A percentile compares a stretch with the other conserved stretches of the same genome.
Conservation (phyloP, 1,140 invertebrate species). For the Psilanteris sp. region DNA sequence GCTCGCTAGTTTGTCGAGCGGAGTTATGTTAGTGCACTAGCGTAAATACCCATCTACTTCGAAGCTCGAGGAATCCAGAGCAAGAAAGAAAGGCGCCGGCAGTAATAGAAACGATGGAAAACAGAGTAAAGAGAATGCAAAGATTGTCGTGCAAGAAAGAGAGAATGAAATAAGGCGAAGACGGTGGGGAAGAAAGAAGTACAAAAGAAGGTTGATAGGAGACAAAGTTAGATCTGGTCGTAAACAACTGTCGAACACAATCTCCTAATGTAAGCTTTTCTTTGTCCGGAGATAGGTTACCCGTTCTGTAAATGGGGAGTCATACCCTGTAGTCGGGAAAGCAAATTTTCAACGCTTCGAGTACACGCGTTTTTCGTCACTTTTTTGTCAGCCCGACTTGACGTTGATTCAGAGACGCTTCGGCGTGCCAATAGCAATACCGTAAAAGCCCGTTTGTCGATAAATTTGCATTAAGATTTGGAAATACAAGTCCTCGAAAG, state of each 20-base stretch:
- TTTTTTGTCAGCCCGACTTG: conserved; percentile 21
- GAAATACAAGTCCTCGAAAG: conserved; percentile 1
- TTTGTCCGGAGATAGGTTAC: conserved; percentile 65
- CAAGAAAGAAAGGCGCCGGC: conserved; percentile 38
- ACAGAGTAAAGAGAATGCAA: conserved; percentile 12
- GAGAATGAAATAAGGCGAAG: conserved; percentile 12
- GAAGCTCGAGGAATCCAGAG: conserved; percentile 27
- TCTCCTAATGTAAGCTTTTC: conserved; percentile 77
- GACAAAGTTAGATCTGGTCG: conserved; percentile 71
- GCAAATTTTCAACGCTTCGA: conserved; percentile 42
- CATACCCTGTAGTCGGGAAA: conserved; percentile 9
- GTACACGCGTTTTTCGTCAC: conserved; percentile 53
- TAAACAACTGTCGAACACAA: conserved; percentile 79
- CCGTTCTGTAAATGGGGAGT: conserved; percentile 50
- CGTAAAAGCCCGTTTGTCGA: conserved; percentile 35
- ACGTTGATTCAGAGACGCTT: conserved; percentile 32
- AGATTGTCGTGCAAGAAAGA: conserved; percentile 4
- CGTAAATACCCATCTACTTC: conserved; percentile 68
- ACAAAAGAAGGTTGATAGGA: conserved; percentile 53
- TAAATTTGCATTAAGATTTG: conserved; percentile 37
- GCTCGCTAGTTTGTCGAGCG: conserved; percentile 70
- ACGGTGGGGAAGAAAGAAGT: conserved; percentile 14
- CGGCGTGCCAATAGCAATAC: conserved; percentile 38
- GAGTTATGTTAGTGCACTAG: conserved; percentile 72
- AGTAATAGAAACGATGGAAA: conserved; percentile 53